These are phyloP conservation scores for Tribolium madens DNA, from an alignment of 1,140 invertebrate species.

Conservation along the genomic window DNA sequence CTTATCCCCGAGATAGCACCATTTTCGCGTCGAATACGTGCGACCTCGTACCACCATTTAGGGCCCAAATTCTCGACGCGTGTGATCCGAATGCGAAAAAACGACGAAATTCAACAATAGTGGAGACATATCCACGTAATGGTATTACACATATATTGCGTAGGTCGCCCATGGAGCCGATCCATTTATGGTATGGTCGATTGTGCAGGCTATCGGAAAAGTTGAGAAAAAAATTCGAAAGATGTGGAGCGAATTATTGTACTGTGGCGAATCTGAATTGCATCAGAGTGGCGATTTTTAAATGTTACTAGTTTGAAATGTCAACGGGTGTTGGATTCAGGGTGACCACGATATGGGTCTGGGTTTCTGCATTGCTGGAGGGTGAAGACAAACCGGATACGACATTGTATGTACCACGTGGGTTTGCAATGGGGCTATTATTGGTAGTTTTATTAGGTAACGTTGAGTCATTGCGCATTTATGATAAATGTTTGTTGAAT, in stretches of 20 bases:
- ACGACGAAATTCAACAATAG: background rate
- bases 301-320: constrained; percentile 36
- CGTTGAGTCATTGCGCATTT: background rate
- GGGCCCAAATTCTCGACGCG: constrained; percentile 2
- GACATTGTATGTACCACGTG: background rate
- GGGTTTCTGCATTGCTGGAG: too few relatives aligned
- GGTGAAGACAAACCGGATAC: background rate
- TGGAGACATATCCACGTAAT: background rate
- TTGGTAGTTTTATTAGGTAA: background rate
- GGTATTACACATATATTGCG: background rate
- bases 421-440: background rate
- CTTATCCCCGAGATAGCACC: constrained; percentile 14
- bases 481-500: background rate
- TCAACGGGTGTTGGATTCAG: background rate
- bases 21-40: constrained; percentile 23
- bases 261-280: background rate
- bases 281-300: background rate
- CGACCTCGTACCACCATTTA: constrained; percentile 40
- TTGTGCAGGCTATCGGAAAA: background rate
- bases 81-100: constrained; percentile 24
- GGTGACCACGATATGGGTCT: background rate
- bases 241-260: background rate
- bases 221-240: background rate
- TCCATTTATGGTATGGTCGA: background rate
- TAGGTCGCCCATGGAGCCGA: background rate